These are phyloP conservation scores for Oryzias sinensis DNA, from an alignment of 2,797 vertebrate species.

Conservation along the genomic window DNA sequence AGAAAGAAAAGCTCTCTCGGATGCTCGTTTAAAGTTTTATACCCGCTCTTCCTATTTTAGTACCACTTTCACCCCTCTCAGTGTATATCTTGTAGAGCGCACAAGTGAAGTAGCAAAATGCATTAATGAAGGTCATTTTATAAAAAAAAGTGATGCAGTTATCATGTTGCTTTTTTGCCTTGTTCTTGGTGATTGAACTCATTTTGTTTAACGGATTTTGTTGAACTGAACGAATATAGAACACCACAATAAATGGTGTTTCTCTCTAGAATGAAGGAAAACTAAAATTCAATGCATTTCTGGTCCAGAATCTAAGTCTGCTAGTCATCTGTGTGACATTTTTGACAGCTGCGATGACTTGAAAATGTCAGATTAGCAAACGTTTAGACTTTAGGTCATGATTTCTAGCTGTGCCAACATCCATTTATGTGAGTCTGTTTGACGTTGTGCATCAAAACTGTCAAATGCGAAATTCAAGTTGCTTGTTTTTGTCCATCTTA, in stretches of 20 bases:
- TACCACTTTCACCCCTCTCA: conserved; percentile 32
- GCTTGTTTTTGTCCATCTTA: too few relatives aligned
- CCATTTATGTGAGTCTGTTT: too few relatives aligned
- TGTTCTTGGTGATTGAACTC: too few relatives aligned
- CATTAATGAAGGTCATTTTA: neutral
- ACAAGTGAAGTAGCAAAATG: neutral
- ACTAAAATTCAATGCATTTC: neutral
- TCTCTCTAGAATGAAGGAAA: too few relatives aligned
- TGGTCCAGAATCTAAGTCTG: neutral
- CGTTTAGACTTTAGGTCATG: neutral
- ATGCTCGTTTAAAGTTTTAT: conserved; percentile 49
- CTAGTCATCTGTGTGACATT: neutral
- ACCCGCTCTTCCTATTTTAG: conserved; percentile 25
- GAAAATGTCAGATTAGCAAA: neutral
- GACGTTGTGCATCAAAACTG: too few relatives aligned
- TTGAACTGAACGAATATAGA: too few relatives aligned
- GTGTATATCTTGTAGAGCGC: neutral
- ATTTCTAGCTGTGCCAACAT: neutral
- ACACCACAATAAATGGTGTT: too few relatives aligned
- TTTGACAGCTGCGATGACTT: neutral
- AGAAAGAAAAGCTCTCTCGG: conserved; percentile 29
- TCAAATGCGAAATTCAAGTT: too few relatives aligned
- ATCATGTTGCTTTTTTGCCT: too few relatives aligned
- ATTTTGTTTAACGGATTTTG: too few relatives aligned
- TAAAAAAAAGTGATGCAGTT: too few relatives aligned